Evolutionary conservation across 2,113 vertebrate species (phyloP), one percentile per base, ranked within the genome.

Genomic region (Apodemus speciosus): DNA sequence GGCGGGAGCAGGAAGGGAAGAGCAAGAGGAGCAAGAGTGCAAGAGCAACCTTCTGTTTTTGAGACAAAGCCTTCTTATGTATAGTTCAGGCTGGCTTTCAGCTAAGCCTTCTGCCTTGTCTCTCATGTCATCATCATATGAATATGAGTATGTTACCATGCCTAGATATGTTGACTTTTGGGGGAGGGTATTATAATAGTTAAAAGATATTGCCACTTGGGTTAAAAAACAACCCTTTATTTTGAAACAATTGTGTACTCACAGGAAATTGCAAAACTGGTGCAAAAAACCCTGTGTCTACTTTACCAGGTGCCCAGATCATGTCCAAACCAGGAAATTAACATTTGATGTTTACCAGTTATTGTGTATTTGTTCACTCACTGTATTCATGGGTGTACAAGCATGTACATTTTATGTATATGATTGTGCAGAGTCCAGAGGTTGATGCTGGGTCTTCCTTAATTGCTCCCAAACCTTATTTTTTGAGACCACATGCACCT

Each of bases 241-340:
- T 92, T 87, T 87, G 90, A 90, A 92, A 80, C 68, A 75, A 73
- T 84, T 75, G 9, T 27, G n/a, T 94, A 62, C 38, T 93, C 32
- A 85, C 25, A 94, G 58, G 72, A 95, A 88, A 11, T 88, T 92
- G 71, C 40, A 92, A 90, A 94, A 90, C 21, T 62, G 43, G 18
- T 89, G 32, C 13, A 69, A 53, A 71, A 85, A 64, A n/a, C 87
- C 43, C 62, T 1, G 2, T 88, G 69, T 60, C 80, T 38, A 46
- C 69, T 94, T 77, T n/a, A 86, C 73, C 10, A 88, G 64, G 62
- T 75, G 46, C 46, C 72, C 15, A 43, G 81, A 0, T 76, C 79
- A 32, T 89, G 53, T 58, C 53, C 72, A 88, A 88, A 80, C 64
- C 64, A 93, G 90, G 92, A 94, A 93, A n/a, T 81, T 53, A 68